Evolutionary conservation across 2,888 invertebrate species (phyloP).

Genomic region (Mesoligia furuncula): DNA sequence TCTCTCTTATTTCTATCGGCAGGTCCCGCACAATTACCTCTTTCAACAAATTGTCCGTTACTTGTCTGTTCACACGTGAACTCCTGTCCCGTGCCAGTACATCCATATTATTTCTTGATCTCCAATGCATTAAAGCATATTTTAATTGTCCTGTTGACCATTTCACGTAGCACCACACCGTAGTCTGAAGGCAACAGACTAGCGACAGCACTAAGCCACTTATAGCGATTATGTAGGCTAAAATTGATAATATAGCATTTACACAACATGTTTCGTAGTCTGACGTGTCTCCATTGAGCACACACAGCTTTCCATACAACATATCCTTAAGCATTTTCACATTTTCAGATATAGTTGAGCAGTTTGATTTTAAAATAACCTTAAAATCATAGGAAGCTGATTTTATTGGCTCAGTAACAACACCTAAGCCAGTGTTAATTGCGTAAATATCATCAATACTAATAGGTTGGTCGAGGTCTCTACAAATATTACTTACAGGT

Average conservation of each 20-base stretch:
- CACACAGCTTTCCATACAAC: slow-evolving; percentile 75
- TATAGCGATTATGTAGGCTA: slow-evolving; percentile 70
- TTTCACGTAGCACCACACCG: slow-evolving; percentile 67
- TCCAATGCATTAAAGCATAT: slow-evolving; percentile 51
- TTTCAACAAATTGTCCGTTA: slow-evolving; percentile 76
- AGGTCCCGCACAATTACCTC: slow-evolving; percentile 80
- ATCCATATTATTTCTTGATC: slow-evolving; percentile 53
- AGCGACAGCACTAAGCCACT: slow-evolving; percentile 70
- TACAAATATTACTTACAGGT: slow-evolving; percentile 77
- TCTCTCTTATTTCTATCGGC: slow-evolving; percentile 79
- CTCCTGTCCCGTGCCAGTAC: slow-evolving; percentile 14
- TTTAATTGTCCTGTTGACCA: slow-evolving; percentile 67
- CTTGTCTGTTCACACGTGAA: slow-evolving; percentile 66
- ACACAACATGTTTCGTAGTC: slow-evolving; percentile 71
- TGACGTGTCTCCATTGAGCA: slow-evolving; percentile 63
- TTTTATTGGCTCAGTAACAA: slow-evolving; percentile 65
- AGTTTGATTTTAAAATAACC: slow-evolving; percentile 75
- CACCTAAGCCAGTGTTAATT: slow-evolving; percentile 77
- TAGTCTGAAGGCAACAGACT: slow-evolving; percentile 69
- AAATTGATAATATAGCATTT: slow-evolving; percentile 74
- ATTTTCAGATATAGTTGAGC: slow-evolving; percentile 83
- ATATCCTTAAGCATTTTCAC: slow-evolving; percentile 77
- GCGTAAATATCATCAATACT: slow-evolving; percentile 78
- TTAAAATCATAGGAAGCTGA: slow-evolving; percentile 42
- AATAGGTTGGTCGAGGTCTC: slow-evolving; percentile 76